Evolutionary conservation across 2,888 invertebrate genomes (phyloP).

Genomic region (Pyrochroa serraticornis): DNA sequence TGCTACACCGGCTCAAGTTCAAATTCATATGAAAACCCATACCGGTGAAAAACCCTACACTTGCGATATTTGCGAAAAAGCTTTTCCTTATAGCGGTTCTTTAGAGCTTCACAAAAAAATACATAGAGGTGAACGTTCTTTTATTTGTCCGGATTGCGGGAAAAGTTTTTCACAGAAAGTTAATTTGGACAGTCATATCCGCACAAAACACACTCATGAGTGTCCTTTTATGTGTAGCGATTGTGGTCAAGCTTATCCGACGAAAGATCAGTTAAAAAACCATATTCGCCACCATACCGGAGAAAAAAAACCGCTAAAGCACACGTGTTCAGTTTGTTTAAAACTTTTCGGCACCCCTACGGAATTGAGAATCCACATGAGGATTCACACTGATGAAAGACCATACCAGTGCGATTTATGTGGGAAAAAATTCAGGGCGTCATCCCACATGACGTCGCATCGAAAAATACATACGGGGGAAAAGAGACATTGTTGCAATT

Average conservation of each 20-base stretch:
- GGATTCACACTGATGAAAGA: constrained; percentile 44
- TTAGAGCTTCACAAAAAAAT: constrained; percentile 44
- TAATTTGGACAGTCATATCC: constrained; percentile 41
- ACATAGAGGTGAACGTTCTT: constrained; percentile 39
- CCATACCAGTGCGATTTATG: constrained; percentile 46
- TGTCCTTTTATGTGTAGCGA: constrained; percentile 46
- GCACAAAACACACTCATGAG: constrained; percentile 44
- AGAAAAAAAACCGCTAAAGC: constrained; percentile 39
- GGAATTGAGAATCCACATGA: constrained; percentile 39
- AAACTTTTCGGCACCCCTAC: constrained; percentile 39
- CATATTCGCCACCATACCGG: constrained; percentile 46
- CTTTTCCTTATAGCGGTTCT: constrained; percentile 43
- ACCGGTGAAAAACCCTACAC: constrained; percentile 42
- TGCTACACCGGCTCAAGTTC: constrained; percentile 40
- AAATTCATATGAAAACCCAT: constrained; percentile 45
- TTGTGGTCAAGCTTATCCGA: constrained; percentile 43
- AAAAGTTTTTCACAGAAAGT: constrained; percentile 43
- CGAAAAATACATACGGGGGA: constrained; percentile 45
- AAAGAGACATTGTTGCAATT: constrained; percentile 38
- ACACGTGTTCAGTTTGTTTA: constrained; percentile 37
- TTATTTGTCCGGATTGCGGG: constrained; percentile 41
- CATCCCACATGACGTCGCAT: constrained; percentile 51
- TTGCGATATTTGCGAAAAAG: constrained; percentile 43
- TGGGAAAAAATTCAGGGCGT: constrained; percentile 43
- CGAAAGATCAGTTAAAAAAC: constrained; percentile 42